phyloP scores from a whole-genome alignment of 2,888 invertebrate genomes.

The Sarcophaga carnaria region DNA sequence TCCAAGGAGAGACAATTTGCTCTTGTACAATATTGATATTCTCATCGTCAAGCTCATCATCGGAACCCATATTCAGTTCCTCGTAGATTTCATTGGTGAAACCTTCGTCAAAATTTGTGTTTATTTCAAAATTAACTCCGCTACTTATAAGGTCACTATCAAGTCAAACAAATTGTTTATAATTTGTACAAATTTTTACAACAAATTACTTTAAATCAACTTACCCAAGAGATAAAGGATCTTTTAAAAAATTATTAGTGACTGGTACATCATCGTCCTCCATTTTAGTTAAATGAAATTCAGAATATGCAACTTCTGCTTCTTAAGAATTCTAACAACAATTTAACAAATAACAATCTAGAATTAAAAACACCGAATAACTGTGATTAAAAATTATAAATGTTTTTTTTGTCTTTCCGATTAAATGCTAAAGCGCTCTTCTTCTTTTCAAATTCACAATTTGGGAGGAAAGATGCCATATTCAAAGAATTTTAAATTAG shows the following conservation, averaged over 20 bases:
- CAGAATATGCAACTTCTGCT: no score
- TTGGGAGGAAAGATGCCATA: neutral
- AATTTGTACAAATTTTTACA: neutral
- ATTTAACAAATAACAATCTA: no score
- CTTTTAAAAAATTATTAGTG: slow-evolving; percentile 70
- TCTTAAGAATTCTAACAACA: neutral
- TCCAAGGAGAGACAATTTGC: slow-evolving; percentile 79
- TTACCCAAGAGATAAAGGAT: slow-evolving; percentile 75
- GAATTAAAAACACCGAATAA: no score
- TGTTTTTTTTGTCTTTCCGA: neutral
- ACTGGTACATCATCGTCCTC: slow-evolving; percentile 61
- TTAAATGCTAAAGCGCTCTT: neutral
- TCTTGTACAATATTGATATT: slow-evolving; percentile 58
- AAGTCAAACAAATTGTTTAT: neutral
- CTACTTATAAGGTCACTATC: slow-evolving; percentile 74
- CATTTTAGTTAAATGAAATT: slow-evolving; percentile 41
- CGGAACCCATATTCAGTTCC: slow-evolving; percentile 73
- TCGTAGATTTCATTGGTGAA: slow-evolving; percentile 73
- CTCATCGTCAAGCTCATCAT: slow-evolving; percentile 72
- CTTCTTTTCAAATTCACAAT: neutral
- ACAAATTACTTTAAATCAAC: neutral
- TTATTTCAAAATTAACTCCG: slow-evolving; percentile 78
- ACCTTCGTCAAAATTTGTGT: slow-evolving; percentile 75
- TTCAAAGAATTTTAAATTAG: no score
- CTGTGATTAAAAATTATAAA: no score